These are phyloP conservation scores for Stenopsyche tienmushanensis DNA, from an alignment of 1,140 invertebrate species.

Conservation along the genomic window DNA sequence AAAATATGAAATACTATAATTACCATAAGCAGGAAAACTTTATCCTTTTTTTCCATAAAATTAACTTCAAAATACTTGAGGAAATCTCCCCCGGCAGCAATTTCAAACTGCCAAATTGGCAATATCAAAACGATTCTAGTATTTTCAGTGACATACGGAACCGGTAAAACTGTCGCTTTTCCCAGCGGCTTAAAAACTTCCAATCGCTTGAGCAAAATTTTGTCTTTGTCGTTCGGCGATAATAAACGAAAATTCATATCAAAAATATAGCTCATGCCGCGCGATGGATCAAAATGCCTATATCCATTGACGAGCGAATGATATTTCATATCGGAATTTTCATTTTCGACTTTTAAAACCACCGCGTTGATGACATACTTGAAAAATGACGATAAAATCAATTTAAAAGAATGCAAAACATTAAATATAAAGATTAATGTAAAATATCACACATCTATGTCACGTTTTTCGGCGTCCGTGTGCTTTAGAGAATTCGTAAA, in stretches of 20 bases:
- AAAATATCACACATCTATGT: conserved; percentile 58
- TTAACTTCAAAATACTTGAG: conserved; percentile 68
- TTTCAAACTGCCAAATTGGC: conserved; percentile 51
- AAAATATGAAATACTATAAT: conserved; percentile 33
- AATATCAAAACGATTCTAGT: conserved; percentile 75
- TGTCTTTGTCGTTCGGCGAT: conserved; percentile 37
- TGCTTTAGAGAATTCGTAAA: conserved; percentile 61
- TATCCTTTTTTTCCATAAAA: conserved; percentile 75
- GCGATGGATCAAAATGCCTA: conserved; percentile 78
- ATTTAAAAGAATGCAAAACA: conserved; percentile 1
- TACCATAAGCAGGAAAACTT: conserved; percentile 73
- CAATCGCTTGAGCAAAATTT: conserved; percentile 27
- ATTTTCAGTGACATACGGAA: conserved; percentile 91
- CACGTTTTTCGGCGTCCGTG: conserved; percentile 61
- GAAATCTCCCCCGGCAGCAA: conserved; percentile 62
- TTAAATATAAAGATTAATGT: not conserved
- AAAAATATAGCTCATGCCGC: conserved; percentile 86
- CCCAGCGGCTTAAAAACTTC: conserved; percentile 78
- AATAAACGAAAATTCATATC: conserved; percentile 65
- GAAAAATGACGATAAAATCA: conserved; percentile 38
- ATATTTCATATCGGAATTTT: conserved; percentile 60
- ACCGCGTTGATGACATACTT: conserved; percentile 65
- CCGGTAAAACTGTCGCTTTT: conserved; percentile 79
- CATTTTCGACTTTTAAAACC: conserved; percentile 57
- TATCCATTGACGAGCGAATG: conserved; percentile 75